Evolutionary conservation across 2,797 vertebrate genomes (phyloP), one percentile per base, ranked within the genome.

Genomic region (Coracias cyanogaster): DNA sequence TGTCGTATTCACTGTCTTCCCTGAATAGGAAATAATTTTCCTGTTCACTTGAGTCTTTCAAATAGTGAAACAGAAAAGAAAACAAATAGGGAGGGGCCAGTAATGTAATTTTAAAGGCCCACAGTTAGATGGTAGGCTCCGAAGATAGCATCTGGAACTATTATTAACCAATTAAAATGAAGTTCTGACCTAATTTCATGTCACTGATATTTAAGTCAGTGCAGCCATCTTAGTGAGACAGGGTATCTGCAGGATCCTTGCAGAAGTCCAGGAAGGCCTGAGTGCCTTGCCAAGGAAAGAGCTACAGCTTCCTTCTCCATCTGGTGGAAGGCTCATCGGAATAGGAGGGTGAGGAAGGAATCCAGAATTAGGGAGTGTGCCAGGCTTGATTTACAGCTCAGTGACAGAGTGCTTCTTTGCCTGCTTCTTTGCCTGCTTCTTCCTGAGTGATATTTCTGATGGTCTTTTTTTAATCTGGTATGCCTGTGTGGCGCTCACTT

Each of bases 11-110:
- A 72, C 54, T 0, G 0, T 76, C 58, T 93, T 87, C 45, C 29
- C 43, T 89, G 72, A 95, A 67, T 55, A 76, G 86, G 77, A 90
- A 93, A 77, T 89, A 0, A 77, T 95, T 96, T 89, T 93, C 73
- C 43, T 95, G 61, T 95, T 97, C 13, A 1, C 51, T 62, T 83
- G 39, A 55, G 62, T 46, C 58, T 85, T 87, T 82, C 46, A 61
- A 70, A 60, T n/a, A 49, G 46, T 70, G 62, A 91, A 88, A 92
- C 55, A 14, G 35, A 64, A 71, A 91, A 86, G 51, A 61, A 89
- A 89, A 93, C 69, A 3, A 80, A 24, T 74, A 61, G 61, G 7
- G 14, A 24, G 26, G 15, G 25, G 31, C 0, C 2, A 16, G 7
- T 65, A 82, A 67, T 60, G 39, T 85, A 2, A 71, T 83, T 93